Evolutionary conservation across 2,797 vertebrate species (phyloP).

Genomic region (Crenuchus spilurus): DNA sequence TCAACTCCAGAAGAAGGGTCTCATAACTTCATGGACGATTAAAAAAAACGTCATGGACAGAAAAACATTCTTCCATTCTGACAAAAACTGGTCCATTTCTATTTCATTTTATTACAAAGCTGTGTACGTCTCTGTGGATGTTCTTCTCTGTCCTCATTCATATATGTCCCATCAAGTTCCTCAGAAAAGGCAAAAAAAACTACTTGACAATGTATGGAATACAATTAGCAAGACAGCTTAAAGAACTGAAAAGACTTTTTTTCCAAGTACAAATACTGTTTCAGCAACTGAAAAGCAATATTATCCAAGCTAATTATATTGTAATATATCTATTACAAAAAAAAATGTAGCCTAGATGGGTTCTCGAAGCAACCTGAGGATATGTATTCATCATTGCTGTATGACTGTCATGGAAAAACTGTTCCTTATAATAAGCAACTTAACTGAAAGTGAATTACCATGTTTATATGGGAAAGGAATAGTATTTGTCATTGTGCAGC

Average conservation of each 20-base stretch:
- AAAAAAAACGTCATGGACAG: conserved; percentile 38
- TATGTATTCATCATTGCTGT: conserved; percentile 46
- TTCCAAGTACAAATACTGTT: conserved; percentile 64
- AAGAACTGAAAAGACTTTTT: conserved; percentile 38
- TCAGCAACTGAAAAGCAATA: conserved; percentile 79
- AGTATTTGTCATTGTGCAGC: conserved; percentile 60
- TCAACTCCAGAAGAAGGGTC: conserved; percentile 80
- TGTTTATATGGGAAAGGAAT: conserved; percentile 52
- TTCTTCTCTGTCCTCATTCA: conserved; percentile 38
- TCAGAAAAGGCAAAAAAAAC: conserved; percentile 37
- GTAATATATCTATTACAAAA: conserved; percentile 46
- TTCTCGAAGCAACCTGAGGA: conserved; percentile 50
- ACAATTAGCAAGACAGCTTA: conserved; percentile 33
- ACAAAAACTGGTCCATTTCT: conserved; percentile 31
- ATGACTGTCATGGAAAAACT: conserved; percentile 35
- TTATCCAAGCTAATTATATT: conserved; percentile 64
- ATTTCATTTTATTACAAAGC: conserved; percentile 46
- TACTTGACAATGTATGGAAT: conserved; percentile 27
- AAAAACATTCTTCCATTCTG: conserved; percentile 40
- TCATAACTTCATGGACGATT: conserved; percentile 63
- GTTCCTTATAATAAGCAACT: conserved; percentile 49
- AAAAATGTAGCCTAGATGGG: conserved; percentile 54
- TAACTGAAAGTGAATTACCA: conserved; percentile 37
- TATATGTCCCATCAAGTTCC: conserved; percentile 27
- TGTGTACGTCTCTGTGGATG: conserved; percentile 48